Evolutionary conservation across 1,140 invertebrate species (phyloP).

Genomic region (Pygmarrhopalites habei): DNA sequence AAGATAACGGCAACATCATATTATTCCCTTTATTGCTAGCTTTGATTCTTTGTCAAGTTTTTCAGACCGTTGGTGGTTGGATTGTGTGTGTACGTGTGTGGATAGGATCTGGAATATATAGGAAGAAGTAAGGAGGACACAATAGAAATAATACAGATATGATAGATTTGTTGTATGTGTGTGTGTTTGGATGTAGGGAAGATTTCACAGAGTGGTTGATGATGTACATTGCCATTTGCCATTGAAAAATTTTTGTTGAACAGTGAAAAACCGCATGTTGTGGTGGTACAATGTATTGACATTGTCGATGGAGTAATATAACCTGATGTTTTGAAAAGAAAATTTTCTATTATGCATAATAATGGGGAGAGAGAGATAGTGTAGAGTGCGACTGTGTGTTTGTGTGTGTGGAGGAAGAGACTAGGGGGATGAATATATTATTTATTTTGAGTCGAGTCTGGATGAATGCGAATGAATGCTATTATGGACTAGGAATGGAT

Average conservation of each 20-base stretch:
- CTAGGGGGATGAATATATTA: constrained; percentile 14
- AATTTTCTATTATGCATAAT: background rate
- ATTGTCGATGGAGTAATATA: constrained; percentile 1
- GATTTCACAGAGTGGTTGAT: too few species aligned
- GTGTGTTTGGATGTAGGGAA: too few species aligned
- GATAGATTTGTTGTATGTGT: too few species aligned
- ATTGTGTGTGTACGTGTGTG: too few species aligned
- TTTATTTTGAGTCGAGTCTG: constrained; percentile 8
- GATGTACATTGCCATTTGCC: background rate
- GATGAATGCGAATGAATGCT: constrained; percentile 9
- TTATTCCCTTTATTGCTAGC: too few species aligned
- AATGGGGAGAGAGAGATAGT: background rate
- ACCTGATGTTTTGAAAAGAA: background rate
- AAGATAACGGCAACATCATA: too few species aligned
- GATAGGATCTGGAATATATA: too few species aligned
- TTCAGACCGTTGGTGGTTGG: too few species aligned
- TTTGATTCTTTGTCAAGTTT: too few species aligned
- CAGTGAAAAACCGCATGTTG: constrained; percentile 5
- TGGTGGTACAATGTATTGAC: background rate
- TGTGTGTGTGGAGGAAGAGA: background rate
- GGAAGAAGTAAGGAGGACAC: too few species aligned
- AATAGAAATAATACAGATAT: too few species aligned
- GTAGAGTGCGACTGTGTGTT: background rate
- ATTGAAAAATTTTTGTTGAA: background rate
- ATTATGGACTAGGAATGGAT: constrained; percentile 14